Base-by-base conservation (phyloP, 2,113 vertebrate species). In the Delphinapterus leucas region DNA sequence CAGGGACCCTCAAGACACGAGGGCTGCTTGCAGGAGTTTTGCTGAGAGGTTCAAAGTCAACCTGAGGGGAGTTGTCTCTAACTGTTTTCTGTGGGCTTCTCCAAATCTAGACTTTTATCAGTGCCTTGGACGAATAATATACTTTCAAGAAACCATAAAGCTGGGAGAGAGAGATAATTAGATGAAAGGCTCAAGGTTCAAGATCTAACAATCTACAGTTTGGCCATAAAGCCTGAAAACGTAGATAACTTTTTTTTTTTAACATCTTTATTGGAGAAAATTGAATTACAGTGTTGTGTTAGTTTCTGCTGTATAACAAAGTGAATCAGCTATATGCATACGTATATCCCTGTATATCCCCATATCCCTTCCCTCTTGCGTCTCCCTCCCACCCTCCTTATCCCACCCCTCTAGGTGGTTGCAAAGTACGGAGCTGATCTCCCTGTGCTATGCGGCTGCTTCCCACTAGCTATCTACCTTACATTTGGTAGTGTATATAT, bases 151-250 rank as follows among this genome's bases (percentile, higher is more conserved):
- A 65, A 61, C 47, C 44, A 60, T 55, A 88, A 88, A 77, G 31
- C 61, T 84, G 79, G 31, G 60, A 90, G 26, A 89, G 25, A 61
- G 93, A 53, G 58, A 68, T 49, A 88, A 96, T 90, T 49, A 89
- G 86, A 85, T 85, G 36, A 94, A 74, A 96, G 73, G 77, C 38
- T 96, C 91, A 97, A 94, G 58, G 85, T 93, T 96, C 95, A 92
- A 83, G 70, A 80, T 47, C 33, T 58, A 41, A 74, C 5, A 63
- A 71, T 53, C 49, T 55, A 53, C 31, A 71, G 38, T 25, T 18
- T 76, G n/a, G 49, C 53, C 74, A 84, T 70, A 73, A 95, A 97
- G 18, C 41, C 28, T 86, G 84, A 53, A 93, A 93, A 47, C 21
- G 58, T 68, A 79, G 76, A n/a, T 79, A 55, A 79, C 60, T 21